Percentiles rank a stretch among this genome's conserved stretches.
These are phyloP conservation scores for Marmota flaviventris DNA, from an alignment of 2,113 vertebrate species.

Conservation along the genomic window DNA sequence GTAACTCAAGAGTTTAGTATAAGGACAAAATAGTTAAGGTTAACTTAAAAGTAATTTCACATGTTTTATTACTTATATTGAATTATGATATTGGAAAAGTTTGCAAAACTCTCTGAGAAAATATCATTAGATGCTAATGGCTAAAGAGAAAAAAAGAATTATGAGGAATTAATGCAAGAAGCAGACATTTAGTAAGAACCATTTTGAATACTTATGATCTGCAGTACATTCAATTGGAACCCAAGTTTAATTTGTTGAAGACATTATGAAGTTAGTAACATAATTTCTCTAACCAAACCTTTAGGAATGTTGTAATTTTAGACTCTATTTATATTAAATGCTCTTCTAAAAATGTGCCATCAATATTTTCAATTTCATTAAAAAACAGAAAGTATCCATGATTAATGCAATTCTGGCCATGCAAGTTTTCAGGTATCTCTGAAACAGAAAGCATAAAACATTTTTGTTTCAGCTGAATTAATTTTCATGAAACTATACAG, in stretches of 20 bases:
- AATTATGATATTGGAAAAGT: neutral
- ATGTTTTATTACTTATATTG: neutral
- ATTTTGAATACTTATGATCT: neutral
- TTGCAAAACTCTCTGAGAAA: conserved; percentile 26
- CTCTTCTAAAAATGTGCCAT: neutral
- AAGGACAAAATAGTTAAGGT: neutral
- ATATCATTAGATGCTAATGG: neutral
- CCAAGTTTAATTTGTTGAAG: conserved; percentile 35
- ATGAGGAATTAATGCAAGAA: neutral
- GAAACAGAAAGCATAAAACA: conserved; percentile 12
- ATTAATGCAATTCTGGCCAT: neutral
- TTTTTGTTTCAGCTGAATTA: conserved; percentile 45
- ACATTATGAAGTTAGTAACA: conserved; percentile 15
- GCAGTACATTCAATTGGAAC: neutral
- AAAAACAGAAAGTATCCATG: neutral
- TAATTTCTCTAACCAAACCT: neutral
- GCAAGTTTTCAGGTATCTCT: neutral
- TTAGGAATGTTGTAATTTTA: conserved; percentile 48
- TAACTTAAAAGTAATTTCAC: neutral
- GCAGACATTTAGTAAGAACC: neutral
- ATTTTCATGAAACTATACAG: conserved; percentile 9
- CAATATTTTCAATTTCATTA: neutral
- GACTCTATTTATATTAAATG: conserved; percentile 8
- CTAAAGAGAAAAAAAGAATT: neutral
- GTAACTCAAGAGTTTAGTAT: neutral